Evolutionary conservation across 2,113 vertebrate genomes (phyloP).

Genomic region (Ammodytes marinus): DNA sequence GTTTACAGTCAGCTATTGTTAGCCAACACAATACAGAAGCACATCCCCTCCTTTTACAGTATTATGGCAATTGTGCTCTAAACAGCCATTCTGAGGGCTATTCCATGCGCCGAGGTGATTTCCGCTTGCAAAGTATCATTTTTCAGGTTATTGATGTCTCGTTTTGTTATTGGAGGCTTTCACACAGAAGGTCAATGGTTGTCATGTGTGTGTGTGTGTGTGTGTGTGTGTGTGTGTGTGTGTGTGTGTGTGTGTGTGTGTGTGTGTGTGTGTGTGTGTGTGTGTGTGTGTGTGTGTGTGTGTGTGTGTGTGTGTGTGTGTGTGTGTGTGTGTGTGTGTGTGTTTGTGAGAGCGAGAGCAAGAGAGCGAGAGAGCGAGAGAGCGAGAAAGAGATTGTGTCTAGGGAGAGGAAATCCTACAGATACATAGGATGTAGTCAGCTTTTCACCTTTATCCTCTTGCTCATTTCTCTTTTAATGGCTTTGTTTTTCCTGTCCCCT

Average conservation of each 20-base stretch:
- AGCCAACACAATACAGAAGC: slow-evolving; percentile 73
- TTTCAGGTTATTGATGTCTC: slow-evolving; percentile 82
- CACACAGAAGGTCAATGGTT: slow-evolving; percentile 73
- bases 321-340: too few species aligned
- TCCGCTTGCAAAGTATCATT: slow-evolving; percentile 75
- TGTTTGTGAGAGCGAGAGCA: too few species aligned
- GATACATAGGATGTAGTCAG: slow-evolving; percentile 62
- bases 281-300: slow-evolving; percentile 37
- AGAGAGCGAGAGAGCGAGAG: too few species aligned
- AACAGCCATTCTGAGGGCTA: slow-evolving; percentile 68
- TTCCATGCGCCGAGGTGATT: slow-evolving; percentile 73
- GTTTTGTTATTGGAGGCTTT: slow-evolving; percentile 78
- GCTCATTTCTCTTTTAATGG: slow-evolving; percentile 55
- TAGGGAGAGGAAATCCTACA: slow-evolving; percentile 58
- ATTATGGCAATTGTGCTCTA: slow-evolving; percentile 66
- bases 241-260: slow-evolving; percentile 42
- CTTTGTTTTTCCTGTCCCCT: slow-evolving; percentile 67
- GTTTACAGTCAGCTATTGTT: slow-evolving; percentile 80
- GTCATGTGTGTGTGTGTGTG: slow-evolving; percentile 45
- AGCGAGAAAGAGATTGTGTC: too few species aligned
- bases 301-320: slow-evolving; percentile 37
- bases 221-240: slow-evolving; percentile 24
- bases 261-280: slow-evolving; percentile 27
- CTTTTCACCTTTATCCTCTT: slow-evolving; percentile 67
- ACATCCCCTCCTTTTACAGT: slow-evolving; percentile 68